These are phyloP conservation scores for Drosophila carrolli DNA, from an alignment of 1,140 invertebrate species.

Conservation along the genomic window DNA sequence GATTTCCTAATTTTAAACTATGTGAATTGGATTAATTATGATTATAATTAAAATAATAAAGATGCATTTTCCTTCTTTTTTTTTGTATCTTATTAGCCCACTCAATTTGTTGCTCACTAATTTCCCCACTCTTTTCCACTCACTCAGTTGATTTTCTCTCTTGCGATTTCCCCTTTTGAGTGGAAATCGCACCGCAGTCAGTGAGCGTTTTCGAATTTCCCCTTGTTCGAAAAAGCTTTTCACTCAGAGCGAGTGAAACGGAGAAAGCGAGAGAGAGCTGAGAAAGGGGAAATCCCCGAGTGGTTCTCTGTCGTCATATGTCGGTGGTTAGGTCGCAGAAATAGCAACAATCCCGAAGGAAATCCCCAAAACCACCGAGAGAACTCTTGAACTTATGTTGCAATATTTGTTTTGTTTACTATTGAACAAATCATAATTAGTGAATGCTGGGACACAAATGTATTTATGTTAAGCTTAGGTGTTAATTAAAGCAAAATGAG, in stretches of 20 bases:
- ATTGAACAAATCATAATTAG: slow-evolving; percentile 3
- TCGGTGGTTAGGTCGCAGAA: not conserved
- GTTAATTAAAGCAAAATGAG: not conserved
- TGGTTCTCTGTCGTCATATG: slow-evolving; percentile 5
- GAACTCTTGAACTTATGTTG: not conserved
- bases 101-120: slow-evolving; percentile 11
- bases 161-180: slow-evolving; percentile 40
- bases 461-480: not conserved
- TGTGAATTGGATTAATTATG: too few species aligned
- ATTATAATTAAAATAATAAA: too few species aligned
- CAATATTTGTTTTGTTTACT: not conserved
- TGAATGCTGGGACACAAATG: not conserved
- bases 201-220: slow-evolving; percentile 51
- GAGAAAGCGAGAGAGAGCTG: slow-evolving; percentile 4
- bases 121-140: not conserved
- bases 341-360: not conserved
- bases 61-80: too few species aligned
- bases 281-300: slow-evolving; percentile 25
- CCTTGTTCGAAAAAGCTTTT: slow-evolving; percentile 50
- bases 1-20: too few species aligned
- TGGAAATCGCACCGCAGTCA: not conserved
- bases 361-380: not conserved
- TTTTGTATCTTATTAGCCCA: not conserved
- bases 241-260: slow-evolving; percentile 3
- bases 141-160: not conserved